Evolutionary conservation across 2,113 vertebrate genomes (phyloP).

Genomic region (Thomomys bottae): DNA sequence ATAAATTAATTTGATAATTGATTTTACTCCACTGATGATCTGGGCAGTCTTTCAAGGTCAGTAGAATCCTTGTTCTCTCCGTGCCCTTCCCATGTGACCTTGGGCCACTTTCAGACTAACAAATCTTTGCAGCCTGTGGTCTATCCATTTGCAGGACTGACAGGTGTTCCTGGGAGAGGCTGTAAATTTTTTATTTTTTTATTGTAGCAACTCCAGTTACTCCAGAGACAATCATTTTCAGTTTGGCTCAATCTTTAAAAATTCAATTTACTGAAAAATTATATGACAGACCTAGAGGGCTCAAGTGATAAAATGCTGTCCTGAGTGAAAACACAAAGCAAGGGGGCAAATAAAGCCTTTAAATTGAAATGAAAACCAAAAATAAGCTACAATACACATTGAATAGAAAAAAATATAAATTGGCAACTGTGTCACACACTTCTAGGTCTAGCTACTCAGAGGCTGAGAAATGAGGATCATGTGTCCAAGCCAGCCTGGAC

Average conservation of each 20-base stretch:
- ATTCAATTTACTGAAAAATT: too few species aligned
- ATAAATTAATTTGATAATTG: neutral
- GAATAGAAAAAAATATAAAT: too few species aligned
- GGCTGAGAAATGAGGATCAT: too few species aligned
- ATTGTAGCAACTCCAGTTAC: too few species aligned
- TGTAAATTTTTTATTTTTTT: neutral
- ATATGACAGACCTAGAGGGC: too few species aligned
- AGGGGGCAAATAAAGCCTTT: neutral
- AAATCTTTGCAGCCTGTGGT: neutral
- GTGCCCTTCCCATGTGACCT: too few species aligned
- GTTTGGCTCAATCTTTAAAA: neutral
- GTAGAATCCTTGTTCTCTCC: neutral
- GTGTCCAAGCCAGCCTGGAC: too few species aligned
- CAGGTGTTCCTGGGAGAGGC: neutral
- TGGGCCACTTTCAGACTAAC: neutral
- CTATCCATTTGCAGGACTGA: neutral
- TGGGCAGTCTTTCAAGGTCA: neutral
- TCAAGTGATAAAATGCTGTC: too few species aligned
- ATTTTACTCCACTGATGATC: neutral
- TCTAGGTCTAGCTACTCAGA: too few species aligned
- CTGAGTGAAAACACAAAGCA: too few species aligned
- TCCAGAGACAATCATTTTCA: neutral
- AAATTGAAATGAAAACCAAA: neutral
- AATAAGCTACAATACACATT: neutral
- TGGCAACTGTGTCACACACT: too few species aligned